These are phyloP conservation scores for Salmo trutta DNA, from an alignment of 2,797 vertebrate species.

Conservation along the genomic window DNA sequence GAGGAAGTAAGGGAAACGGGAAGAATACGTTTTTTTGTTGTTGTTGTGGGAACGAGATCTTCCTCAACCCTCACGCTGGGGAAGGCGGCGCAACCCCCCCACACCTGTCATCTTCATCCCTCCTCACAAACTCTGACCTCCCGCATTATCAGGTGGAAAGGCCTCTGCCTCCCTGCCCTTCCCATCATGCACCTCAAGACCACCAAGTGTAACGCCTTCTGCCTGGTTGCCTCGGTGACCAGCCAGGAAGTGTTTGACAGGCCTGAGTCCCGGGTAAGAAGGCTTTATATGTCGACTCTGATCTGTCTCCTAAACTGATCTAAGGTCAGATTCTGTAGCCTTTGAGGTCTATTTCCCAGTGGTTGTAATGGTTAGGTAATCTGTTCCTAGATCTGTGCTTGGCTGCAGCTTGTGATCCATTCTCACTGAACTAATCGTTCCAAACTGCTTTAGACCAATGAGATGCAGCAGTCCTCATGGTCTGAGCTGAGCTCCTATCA, in stretches of 20 bases:
- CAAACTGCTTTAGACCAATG: background rate
- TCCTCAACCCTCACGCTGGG: slow-evolving; percentile 54
- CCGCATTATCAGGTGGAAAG: slow-evolving; percentile 35
- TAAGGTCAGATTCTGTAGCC: background rate
- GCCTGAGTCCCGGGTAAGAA: slow-evolving; percentile 84
- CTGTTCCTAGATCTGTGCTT: background rate
- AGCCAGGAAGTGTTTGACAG: slow-evolving; percentile 85
- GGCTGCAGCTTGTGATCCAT: background rate
- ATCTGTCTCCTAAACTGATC: background rate
- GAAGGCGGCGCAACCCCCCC: slow-evolving; percentile 54
- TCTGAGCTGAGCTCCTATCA: background rate
- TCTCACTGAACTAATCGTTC: background rate
- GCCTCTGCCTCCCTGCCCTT: slow-evolving; percentile 29
- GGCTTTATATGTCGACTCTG: background rate
- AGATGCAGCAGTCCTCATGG: background rate
- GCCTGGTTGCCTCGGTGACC: slow-evolving; percentile 85
- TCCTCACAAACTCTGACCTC: slow-evolving; percentile 47
- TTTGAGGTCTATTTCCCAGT: background rate
- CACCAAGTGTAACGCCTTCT: slow-evolving; percentile 78
- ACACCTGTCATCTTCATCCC: slow-evolving; percentile 40
- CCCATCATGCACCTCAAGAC: slow-evolving; percentile 78
- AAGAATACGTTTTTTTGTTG: background rate
- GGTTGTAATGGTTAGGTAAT: background rate
- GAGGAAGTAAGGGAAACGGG: background rate
- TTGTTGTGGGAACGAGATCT: slow-evolving; percentile 4